Evolutionary conservation across 2,888 invertebrate genomes (phyloP).

Genomic region (Syrista parreyssii): DNA sequence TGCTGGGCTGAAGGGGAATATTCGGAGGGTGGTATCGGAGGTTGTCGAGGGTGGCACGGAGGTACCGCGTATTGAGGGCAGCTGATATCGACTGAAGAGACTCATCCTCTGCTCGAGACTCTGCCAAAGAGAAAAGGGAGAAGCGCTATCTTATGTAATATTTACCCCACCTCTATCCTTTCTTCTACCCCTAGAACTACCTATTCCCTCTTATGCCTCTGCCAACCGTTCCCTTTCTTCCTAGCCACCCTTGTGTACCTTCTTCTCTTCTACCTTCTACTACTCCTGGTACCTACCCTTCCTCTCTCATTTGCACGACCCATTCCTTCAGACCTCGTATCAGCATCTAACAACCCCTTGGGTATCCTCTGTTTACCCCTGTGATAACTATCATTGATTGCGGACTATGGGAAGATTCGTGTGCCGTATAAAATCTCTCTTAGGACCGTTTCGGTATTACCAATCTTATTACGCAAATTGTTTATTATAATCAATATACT

Average conservation of each 20-base stretch:
- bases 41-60: slow-evolving; percentile 6
- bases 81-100: slow-evolving; percentile 53
- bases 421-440: neutral
- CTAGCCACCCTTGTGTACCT: slow-evolving; percentile 9
- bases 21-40: slow-evolving; percentile 21
- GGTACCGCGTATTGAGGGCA: slow-evolving; percentile 45
- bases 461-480: neutral
- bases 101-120: slow-evolving; percentile 42
- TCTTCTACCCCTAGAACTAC: neutral
- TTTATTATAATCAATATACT: neutral
- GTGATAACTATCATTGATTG: slow-evolving; percentile 47
- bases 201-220: slow-evolving; percentile 32
- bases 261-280: neutral
- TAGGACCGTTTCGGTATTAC: neutral
- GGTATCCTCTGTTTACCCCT: slow-evolving; percentile 45
- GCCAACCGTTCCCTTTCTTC: slow-evolving; percentile 20
- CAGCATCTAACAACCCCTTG: slow-evolving; percentile 44
- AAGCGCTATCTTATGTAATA: slow-evolving; percentile 55
- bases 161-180: slow-evolving; percentile 40
- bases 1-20: slow-evolving; percentile 17
- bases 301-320: slow-evolving; percentile 25
- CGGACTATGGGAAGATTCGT: slow-evolving; percentile 20
- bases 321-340: slow-evolving; percentile 33
- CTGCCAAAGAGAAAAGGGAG: slow-evolving; percentile 46
- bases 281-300: neutral